Evolutionary conservation across 1,140 invertebrate species (phyloP).

Genomic region (Drosophila murphyi): DNA sequence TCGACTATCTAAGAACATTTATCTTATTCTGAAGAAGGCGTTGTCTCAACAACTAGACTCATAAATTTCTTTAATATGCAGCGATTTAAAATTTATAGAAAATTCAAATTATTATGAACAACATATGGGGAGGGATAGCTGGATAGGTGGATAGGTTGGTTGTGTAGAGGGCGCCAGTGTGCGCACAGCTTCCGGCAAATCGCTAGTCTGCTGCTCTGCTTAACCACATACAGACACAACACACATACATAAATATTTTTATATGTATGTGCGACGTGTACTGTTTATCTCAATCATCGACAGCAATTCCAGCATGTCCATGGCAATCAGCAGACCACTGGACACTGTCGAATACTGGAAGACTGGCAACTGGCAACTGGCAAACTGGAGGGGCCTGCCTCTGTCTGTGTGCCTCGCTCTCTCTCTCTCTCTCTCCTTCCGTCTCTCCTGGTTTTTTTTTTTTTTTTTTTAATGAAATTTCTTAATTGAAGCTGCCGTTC

Average conservation of each 20-base stretch:
- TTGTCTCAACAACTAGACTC: conserved; percentile 41
- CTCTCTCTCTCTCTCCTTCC: conserved; percentile 41
- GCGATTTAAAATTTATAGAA: conserved; percentile 49
- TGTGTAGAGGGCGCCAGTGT: conserved; percentile 44
- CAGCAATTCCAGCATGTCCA: conserved; percentile 59
- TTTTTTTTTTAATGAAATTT: conserved; percentile 74
- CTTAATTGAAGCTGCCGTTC: conserved; percentile 76
- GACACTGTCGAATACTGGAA: conserved; percentile 25
- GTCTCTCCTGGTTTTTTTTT: conserved; percentile 12
- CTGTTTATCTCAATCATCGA: conserved; percentile 79
- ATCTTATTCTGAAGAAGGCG: conserved; percentile 43
- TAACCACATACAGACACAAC: background rate
- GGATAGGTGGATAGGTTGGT: background rate
- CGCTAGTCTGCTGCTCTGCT: conserved; percentile 40
- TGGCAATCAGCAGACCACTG: conserved; percentile 44
- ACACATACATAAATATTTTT: background rate
- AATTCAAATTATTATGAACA: conserved; percentile 55
- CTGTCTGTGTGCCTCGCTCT: conserved; percentile 12
- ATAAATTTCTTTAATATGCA: conserved; percentile 55
- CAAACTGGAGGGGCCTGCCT: conserved; percentile 1
- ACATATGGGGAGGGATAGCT: conserved; percentile 6
- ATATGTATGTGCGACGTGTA: conserved; percentile 42
- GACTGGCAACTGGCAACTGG: background rate
- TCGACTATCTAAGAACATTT: conserved; percentile 43
- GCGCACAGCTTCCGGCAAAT: conserved; percentile 74